Conservation (phyloP, 1,140 invertebrate genomes). For the Brachionus calyciflorus region DNA sequence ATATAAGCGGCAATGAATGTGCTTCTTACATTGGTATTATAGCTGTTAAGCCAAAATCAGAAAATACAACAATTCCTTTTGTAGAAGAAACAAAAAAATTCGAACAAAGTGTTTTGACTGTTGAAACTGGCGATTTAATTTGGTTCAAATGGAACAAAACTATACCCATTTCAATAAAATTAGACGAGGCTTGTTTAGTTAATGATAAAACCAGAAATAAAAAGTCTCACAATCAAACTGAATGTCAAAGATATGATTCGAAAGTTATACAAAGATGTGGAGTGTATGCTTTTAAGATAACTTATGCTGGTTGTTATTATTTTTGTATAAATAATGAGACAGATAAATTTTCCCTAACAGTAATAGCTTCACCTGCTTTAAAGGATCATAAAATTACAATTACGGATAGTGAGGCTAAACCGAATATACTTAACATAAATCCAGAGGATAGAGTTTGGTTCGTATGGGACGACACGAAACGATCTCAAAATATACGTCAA, state of each 20-base stretch:
- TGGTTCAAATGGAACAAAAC: conserved; percentile 58
- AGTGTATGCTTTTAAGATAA: background rate
- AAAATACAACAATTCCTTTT: conserved; percentile 54
- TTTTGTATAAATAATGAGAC: background rate
- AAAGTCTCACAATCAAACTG: background rate
- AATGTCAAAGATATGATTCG: background rate
- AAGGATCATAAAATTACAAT: conserved; percentile 60
- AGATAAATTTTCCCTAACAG: conserved; percentile 7
- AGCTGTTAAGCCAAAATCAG: conserved; percentile 59
- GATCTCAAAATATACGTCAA: conserved; percentile 59
- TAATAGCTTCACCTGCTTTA: conserved; percentile 41
- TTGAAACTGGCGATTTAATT: conserved; percentile 56
- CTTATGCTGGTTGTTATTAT: conserved; percentile 32
- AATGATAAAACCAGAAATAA: conserved; percentile 47
- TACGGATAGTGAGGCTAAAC: conserved; percentile 59
- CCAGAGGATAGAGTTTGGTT: conserved; percentile 60
- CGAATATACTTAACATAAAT: conserved; percentile 56
- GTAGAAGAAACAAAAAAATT: conserved; percentile 10
- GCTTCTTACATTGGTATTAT: conserved; percentile 60
- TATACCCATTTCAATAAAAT: conserved; percentile 49
- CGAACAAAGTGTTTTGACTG: conserved; percentile 31
- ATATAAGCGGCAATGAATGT: conserved; percentile 58
- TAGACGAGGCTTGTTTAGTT: conserved; percentile 52
- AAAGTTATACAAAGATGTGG: background rate
- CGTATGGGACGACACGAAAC: conserved; percentile 59